Evolutionary conservation across 2,797 vertebrate genomes (phyloP).

Genomic region (Gymnothorax reevesii): DNA sequence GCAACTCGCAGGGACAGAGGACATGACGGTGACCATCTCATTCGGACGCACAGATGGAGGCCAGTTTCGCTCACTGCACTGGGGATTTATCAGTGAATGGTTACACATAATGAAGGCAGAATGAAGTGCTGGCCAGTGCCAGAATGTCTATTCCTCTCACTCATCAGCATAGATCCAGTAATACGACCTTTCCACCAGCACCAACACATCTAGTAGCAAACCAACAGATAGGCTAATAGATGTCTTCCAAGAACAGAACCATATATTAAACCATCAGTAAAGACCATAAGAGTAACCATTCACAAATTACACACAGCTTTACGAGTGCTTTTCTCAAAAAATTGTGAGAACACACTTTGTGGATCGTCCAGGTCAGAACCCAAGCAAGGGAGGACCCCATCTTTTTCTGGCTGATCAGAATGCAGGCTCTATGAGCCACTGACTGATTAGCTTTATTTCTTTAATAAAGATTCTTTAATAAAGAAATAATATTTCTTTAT

Average conservation of each 20-base stretch:
- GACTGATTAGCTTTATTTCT: neutral
- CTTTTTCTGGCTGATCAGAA: too few relatives aligned
- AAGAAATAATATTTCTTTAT: too few relatives aligned
- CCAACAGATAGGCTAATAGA: too few relatives aligned
- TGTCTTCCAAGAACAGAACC: neutral
- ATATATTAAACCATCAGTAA: neutral
- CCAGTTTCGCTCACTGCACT: conserved; percentile 38
- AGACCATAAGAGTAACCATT: neutral
- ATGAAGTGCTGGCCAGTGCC: conserved; percentile 39
- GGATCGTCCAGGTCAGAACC: too few relatives aligned
- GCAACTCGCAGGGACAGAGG: neutral
- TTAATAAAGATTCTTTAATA: too few relatives aligned
- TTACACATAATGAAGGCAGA: too few relatives aligned
- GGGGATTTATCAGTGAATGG: conserved; percentile 30
- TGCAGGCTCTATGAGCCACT: too few relatives aligned
- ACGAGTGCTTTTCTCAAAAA: too few relatives aligned
- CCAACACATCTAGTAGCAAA: neutral
- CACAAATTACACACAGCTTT: neutral
- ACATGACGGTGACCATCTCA: conserved; percentile 33
- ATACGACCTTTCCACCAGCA: neutral
- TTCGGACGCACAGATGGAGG: conserved; percentile 47
- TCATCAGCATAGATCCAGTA: neutral
- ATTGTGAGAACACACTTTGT: too few relatives aligned
- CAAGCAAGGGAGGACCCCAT: too few relatives aligned
- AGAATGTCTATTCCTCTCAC: conserved; percentile 11